phyloP scores from a whole-genome alignment of 2,113 vertebrate genomes.

The Micromys minutus region DNA sequence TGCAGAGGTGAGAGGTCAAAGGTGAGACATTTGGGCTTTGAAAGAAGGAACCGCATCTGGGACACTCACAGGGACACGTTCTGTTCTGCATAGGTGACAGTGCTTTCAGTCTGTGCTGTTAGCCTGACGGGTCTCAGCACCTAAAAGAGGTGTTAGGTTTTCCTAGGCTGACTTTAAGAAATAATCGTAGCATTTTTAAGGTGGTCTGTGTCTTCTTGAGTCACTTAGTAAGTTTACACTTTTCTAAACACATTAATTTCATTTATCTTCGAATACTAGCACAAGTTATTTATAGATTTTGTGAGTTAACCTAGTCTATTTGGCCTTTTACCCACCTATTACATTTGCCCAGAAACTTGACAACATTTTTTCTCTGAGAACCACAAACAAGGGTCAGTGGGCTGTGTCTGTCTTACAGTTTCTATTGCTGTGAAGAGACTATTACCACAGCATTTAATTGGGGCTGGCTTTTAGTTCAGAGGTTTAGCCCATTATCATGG shows the following conservation, averaged over 20 bases:
- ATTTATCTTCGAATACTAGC: not conserved
- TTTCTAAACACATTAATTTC: conserved; percentile 18
- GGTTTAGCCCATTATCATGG: not conserved
- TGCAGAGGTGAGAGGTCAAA: not conserved
- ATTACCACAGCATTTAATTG: not conserved
- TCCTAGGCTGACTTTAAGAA: not conserved
- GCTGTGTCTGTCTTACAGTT: not conserved
- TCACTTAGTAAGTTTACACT: not conserved
- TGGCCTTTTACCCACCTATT: not conserved
- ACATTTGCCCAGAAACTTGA: not conserved
- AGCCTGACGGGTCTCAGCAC: not conserved
- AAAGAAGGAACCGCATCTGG: not conserved
- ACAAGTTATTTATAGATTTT: conserved; percentile 15
- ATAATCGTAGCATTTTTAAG: not conserved
- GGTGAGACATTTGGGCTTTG: not conserved
- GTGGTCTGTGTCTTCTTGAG: not conserved
- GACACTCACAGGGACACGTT: not conserved
- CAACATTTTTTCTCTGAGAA: not conserved
- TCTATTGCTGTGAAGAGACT: not conserved
- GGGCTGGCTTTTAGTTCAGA: not conserved
- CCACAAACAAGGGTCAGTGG: not conserved
- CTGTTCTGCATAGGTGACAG: not conserved
- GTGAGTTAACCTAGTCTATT: not conserved
- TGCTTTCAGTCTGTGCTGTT: not conserved
- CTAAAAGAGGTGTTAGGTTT: not conserved